Evolutionary conservation across 2,113 vertebrate species (phyloP).

Genomic region (Columbina picui): DNA sequence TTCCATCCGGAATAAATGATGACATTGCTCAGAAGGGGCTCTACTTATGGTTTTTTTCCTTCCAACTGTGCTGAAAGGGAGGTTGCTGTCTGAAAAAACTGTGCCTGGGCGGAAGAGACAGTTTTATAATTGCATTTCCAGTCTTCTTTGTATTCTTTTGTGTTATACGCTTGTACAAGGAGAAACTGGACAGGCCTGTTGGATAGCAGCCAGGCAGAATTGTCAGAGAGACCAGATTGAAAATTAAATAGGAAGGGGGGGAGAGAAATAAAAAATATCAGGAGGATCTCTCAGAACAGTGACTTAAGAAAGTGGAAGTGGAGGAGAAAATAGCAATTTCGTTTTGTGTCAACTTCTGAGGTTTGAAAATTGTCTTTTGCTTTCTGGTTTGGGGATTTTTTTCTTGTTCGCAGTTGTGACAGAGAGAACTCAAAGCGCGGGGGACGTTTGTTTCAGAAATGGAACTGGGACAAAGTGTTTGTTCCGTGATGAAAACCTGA

Average conservation of each 20-base stretch:
- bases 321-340: slow-evolving; percentile 44
- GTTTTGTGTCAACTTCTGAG: slow-evolving; percentile 15
- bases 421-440: not conserved
- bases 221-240: slow-evolving; percentile 52
- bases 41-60: not conserved
- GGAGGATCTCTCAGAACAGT: slow-evolving; percentile 42
- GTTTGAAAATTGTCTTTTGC: slow-evolving; percentile 43
- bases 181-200: slow-evolving; percentile 65
- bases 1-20: slow-evolving; percentile 58
- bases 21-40: slow-evolving; percentile 8
- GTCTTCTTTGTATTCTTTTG: slow-evolving; percentile 73
- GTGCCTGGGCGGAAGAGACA: slow-evolving; percentile 57
- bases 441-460: not conserved
- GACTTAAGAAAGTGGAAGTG: slow-evolving; percentile 33
- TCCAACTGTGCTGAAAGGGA: slow-evolving; percentile 58
- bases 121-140: slow-evolving; percentile 76
- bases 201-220: slow-evolving; percentile 66
- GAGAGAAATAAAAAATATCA: slow-evolving; percentile 48
- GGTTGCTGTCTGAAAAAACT: slow-evolving; percentile 55
- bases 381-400: not conserved
- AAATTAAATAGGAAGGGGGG: slow-evolving; percentile 45
- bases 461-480: not conserved
- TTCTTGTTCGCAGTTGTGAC: not conserved
- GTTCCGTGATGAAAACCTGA: not conserved
- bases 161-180: slow-evolving; percentile 62